Evolutionary conservation across 2,888 invertebrate species (phyloP), one percentile per base, ranked within the genome.

Genomic region (Apocheima hispidaria): DNA sequence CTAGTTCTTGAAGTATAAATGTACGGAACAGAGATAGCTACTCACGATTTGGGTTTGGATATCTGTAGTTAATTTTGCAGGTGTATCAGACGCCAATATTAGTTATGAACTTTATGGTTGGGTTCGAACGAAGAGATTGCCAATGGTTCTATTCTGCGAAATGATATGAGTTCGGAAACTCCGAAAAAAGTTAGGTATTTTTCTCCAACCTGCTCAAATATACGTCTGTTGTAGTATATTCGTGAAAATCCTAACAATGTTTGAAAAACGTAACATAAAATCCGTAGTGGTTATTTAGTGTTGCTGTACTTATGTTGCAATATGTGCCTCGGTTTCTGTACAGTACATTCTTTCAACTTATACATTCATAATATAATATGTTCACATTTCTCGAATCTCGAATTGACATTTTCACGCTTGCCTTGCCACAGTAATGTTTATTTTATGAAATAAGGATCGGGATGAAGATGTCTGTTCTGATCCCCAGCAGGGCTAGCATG

Each of bases 81-180:
- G 44, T 44, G 28, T 16, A n/a, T 38, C 21, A 9, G 33, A 12
- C 16, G 49, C 38, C 38, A 16, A 40, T 38, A 60, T 60, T 53
- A 53, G 33, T 60, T 54, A 35, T 9, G 4, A 43, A 49, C 20
- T 54, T 60, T 60, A 60, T 54, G 46, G 33, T 28, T 36, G 60
- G 60, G 60, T 43, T 36, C 36, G 20, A 48, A 54, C 43, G 53
- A 54, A 53, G 33, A 59, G 33, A 23, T 58, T 46, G 43, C 2
- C 35, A 48, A 59, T 53, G 48, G 46, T 33, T n/a, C 33, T 30
- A 40, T 33, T n/a, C 33, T 30, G 14, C n/a, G 7, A 20, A 5
- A n/a, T 44, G 21, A 50, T 54, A 60, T 40, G 35, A 48, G 43
- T 28, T 30, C 23, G 48, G 21, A 33, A 52, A 44, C 48, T 58